Evolutionary conservation across 2,888 invertebrate species (phyloP).

Genomic region (Hirtodrosophila histrioides): DNA sequence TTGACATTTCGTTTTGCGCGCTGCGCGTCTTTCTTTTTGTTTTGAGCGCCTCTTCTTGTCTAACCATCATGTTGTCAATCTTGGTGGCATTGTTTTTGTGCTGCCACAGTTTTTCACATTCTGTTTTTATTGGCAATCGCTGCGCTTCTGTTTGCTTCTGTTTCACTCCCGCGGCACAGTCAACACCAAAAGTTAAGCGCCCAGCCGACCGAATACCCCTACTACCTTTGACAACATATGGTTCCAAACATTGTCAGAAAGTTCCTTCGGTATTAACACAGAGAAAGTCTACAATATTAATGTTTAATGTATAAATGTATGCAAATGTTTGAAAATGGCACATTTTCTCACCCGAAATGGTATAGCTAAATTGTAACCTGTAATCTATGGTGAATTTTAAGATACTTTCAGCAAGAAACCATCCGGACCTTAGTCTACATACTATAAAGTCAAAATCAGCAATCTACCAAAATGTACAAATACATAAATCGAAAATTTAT

Average conservation of each 20-base stretch:
- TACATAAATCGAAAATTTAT: too few relatives aligned
- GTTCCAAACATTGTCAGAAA: background rate
- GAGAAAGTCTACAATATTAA: too few relatives aligned
- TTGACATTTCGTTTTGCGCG: slow-evolving; percentile 80
- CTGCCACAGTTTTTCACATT: slow-evolving; percentile 51
- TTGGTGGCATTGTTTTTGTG: slow-evolving; percentile 77
- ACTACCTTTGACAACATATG: background rate
- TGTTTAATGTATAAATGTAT: too few relatives aligned
- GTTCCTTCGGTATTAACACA: background rate
- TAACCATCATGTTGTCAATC: slow-evolving; percentile 82
- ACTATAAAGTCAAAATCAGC: too few relatives aligned
- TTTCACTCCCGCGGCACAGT: slow-evolving; percentile 35
- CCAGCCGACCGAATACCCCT: slow-evolving; percentile 2
- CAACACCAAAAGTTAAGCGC: slow-evolving; percentile 30
- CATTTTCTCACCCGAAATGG: too few relatives aligned
- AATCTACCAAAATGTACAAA: too few relatives aligned
- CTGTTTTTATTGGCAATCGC: slow-evolving; percentile 51
- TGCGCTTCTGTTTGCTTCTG: slow-evolving; percentile 26
- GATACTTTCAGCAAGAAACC: too few relatives aligned
- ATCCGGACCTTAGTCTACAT: too few relatives aligned
- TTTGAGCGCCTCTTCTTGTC: slow-evolving; percentile 72
- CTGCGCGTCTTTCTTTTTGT: slow-evolving; percentile 72
- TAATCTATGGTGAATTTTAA: too few relatives aligned
- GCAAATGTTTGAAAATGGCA: too few relatives aligned
- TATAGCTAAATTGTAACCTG: too few relatives aligned